Evolutionary conservation across 2,797 vertebrate genomes (phyloP).

Genomic region (Xiphorhynchus erythropygius): DNA sequence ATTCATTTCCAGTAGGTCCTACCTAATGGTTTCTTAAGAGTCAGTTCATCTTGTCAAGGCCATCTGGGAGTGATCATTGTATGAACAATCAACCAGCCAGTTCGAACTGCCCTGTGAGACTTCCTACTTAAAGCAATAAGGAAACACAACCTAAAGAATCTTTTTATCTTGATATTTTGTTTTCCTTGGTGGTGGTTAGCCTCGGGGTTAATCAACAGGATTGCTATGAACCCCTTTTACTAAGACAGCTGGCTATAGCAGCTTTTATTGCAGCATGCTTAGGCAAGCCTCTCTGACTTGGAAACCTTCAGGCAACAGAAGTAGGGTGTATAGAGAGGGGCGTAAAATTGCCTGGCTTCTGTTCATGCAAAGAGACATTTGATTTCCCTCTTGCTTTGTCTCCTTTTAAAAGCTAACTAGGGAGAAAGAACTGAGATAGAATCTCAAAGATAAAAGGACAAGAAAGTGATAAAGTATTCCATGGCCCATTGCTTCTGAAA

Average conservation of each 20-base stretch:
- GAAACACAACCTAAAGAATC: constrained; percentile 45
- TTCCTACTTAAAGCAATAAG: constrained; percentile 55
- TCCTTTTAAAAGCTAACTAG: neutral
- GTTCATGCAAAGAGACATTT: neutral
- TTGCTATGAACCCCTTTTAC: neutral
- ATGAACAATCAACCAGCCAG: neutral
- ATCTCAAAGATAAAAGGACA: neutral
- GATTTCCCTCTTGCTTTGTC: constrained; percentile 10
- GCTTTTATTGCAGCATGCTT: constrained; percentile 45
- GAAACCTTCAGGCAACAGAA: constrained; percentile 52
- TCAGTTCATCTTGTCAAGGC: neutral
- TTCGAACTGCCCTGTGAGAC: constrained; percentile 34
- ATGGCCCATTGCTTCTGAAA: neutral
- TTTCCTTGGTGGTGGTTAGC: constrained; percentile 40
- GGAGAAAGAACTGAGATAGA: neutral
- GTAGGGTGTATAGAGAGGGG: neutral
- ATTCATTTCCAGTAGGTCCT: neutral
- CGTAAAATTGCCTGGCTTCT: neutral
- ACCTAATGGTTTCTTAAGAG: neutral
- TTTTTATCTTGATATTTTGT: constrained; percentile 50
- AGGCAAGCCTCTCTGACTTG: constrained; percentile 16
- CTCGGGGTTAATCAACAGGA: neutral
- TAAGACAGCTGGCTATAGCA: constrained; percentile 6
- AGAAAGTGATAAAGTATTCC: neutral
- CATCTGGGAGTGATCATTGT: neutral